Evolutionary conservation across 2,888 invertebrate genomes (phyloP).

Genomic region (Julus scandinavius): DNA sequence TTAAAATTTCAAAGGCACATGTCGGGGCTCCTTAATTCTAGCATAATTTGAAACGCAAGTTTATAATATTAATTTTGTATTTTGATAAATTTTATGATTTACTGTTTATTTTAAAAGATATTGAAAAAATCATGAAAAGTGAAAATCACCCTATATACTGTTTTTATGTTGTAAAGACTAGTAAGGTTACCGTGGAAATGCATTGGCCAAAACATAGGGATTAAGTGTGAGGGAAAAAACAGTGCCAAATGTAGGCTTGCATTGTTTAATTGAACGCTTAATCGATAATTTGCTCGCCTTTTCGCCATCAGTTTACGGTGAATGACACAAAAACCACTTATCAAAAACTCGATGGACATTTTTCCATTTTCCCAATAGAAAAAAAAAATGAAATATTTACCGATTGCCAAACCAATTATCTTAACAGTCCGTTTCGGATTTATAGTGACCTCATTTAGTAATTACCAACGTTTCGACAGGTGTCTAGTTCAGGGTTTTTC

Average conservation of each 20-base stretch:
- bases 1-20: too few species aligned
- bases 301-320: not conserved
- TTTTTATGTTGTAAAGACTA: too few species aligned
- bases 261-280: not conserved
- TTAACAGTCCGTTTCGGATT: not conserved
- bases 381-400: conserved; percentile 30
- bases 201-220: not conserved
- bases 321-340: conserved; percentile 39
- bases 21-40: too few species aligned
- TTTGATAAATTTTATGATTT: too few species aligned
- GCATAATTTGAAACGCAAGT: too few species aligned
- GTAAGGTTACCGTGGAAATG: not conserved
- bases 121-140: too few species aligned
- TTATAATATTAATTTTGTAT: too few species aligned
- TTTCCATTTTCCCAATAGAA: too few species aligned
- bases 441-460: not conserved
- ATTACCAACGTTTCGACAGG: too few species aligned
- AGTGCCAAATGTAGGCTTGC: not conserved
- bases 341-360: not conserved
- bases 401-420: not conserved
- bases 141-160: too few species aligned
- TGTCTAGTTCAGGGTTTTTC: too few species aligned
- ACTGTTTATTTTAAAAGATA: too few species aligned
- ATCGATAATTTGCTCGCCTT: not conserved
- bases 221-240: not conserved